Base-by-base conservation (phyloP, 2,888 invertebrate genomes). In the Ophion ventricosus region DNA sequence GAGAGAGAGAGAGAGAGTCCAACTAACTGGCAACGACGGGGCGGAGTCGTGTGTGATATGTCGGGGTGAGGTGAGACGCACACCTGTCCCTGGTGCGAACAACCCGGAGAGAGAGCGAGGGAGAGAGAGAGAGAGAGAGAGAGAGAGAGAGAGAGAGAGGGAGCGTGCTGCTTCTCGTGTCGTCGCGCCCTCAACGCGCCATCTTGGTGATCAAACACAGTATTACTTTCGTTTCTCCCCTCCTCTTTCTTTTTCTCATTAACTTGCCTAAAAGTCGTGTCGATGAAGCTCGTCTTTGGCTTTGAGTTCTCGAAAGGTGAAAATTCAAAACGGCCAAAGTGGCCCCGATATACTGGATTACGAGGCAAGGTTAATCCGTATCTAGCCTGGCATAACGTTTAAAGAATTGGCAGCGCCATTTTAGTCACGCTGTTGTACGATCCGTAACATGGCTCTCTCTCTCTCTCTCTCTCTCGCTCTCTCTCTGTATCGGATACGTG, bases 1-100 rank as follows among this genome's bases (percentile, higher is more conserved):
- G 11, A 49, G 49, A 49, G 17, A 43, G 43, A 0, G 43, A 49
- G 49, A 49, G 73, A 61, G 70, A 81, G 80, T 81, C 75, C 67
- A 66, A 83, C 90, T 89, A 67, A 89, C 88, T 89, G 90, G 92
- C 91, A 91, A 92, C 91, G 88, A 87, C 92, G 92, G 92, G 93
- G 93, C 92, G 93, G 93, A 92, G 92, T 91, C 90, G 83, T 83
- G 61, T 76, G 79, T 81, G 63, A 57, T 26, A 11, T 35, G n/a
- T 29, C n/a, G 64, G 66, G 54, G 56, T 25, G 64, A 64, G 73
- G 80, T 77, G 77, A 80, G 86, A 82, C 20, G 87, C 89, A 90
- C 91, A 92, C 92, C 91, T 91, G 91, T 59, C 90, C 89, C 87
- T 86, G 77, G 73, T 82, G 73, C 79, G 63, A 85, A 85, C 85